Evolutionary conservation across 2,797 vertebrate species (phyloP), one percentile per base, ranked within the genome.

Genomic region (Alcedo quadribrachys): DNA sequence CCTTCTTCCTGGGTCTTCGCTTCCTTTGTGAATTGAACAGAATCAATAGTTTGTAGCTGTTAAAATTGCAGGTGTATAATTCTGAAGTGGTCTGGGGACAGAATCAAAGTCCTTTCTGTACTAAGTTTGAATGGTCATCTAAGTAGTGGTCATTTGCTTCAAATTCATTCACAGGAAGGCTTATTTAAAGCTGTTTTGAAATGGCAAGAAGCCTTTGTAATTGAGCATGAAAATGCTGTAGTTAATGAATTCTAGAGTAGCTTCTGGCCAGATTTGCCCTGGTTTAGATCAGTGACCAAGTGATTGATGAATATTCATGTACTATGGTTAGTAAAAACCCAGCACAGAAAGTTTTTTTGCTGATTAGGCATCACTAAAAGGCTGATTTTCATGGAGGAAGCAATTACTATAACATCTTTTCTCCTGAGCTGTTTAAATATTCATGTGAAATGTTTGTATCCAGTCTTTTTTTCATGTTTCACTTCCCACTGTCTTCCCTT

Each of bases 391-490:
- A 21, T 61, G 32, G 18, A 81, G 27, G 65, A 91, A 60, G 6
- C 62, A 57, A 58, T 78, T 24, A 5, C 48, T 62, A 3, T 60
- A 63, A 55, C 45, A n/a, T 7, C 8, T 82, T 81, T 86, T 57
- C 45, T 71, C 21, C 32, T 60, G 45, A 11, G 6, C 27, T 20
- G 1, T 79, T 87, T 45, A 65, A 62, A 32, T 65, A 60, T 46
- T 68, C 24, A 21, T 0, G 2, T 32, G 12, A 74, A 86, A 16
- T 45, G 45, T 76, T 71, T 28, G 5, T 19, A 35, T 73, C 30
- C 8, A 33, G 24, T 83, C 6, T 14, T 85, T 95, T 95, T 82
- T 89, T 91, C 21, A 73, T 40, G 9, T 87, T 65, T 92, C 28
- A 22, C 57, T 81, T 93, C 37, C 40, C 8, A 9, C 30, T 61